A percentile compares a stretch with the other conserved stretches of the same genome.
These are phyloP conservation scores for Parapsyche elsis DNA, from an alignment of 1,140 invertebrate genomes.

Conservation along the genomic window DNA sequence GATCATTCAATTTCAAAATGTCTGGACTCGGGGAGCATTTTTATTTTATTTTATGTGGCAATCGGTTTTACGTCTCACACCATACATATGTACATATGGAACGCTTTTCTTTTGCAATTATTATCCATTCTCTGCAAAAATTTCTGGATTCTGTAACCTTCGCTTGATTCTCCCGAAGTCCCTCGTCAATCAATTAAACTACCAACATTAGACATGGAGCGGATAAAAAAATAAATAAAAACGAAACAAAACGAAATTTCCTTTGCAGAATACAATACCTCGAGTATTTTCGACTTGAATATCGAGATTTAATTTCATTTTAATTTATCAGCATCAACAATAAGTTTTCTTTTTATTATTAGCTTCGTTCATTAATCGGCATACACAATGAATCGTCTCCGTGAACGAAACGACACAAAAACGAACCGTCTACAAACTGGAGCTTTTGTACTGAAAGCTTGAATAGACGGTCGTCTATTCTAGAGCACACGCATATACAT, in stretches of 20 bases:
- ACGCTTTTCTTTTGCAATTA: neutral
- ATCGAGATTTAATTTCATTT: too few relatives aligned
- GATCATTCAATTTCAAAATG: neutral
- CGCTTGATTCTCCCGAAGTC: neutral
- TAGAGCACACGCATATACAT: neutral
- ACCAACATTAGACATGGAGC: neutral
- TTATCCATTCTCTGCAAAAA: neutral
- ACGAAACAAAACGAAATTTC: too few relatives aligned
- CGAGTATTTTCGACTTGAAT: too few relatives aligned
- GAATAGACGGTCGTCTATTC: too few relatives aligned
- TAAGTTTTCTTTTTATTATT: too few relatives aligned
- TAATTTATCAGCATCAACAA: too few relatives aligned
- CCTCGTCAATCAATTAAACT: constrained; percentile 3
- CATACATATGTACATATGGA: neutral
- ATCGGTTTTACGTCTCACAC: neutral
- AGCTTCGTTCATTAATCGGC: too few relatives aligned
- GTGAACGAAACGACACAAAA: too few relatives aligned
- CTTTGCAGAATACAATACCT: too few relatives aligned
- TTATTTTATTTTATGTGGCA: neutral
- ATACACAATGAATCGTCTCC: too few relatives aligned
- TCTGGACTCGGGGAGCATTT: neutral
- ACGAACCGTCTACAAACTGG: too few relatives aligned
- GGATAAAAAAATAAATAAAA: neutral
- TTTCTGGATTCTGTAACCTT: neutral
- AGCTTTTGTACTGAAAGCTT: too few relatives aligned